Evolutionary conservation across 2,113 vertebrate genomes (phyloP).

Genomic region (Austrofundulus limnaeus): DNA sequence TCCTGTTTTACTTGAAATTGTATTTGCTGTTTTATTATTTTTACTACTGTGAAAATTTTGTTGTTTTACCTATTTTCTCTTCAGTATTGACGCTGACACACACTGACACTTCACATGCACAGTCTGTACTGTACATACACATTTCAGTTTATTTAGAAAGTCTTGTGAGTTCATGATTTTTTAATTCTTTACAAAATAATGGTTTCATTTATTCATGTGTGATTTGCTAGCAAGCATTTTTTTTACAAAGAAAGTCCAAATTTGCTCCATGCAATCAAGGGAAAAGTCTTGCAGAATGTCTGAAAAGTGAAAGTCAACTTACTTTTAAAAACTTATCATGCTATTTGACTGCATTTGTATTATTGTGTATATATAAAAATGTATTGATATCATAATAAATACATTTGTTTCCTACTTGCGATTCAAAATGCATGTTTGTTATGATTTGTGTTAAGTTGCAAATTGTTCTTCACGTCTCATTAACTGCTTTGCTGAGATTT

Average conservation of each 20-base stretch:
- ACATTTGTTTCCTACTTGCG: constrained; percentile 83
- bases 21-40: constrained; percentile 47
- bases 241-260: constrained; percentile 56
- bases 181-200: constrained; percentile 51
- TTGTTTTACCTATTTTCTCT: constrained; percentile 24
- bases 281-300: constrained; percentile 44
- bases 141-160: constrained; percentile 34
- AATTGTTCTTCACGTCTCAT: no score
- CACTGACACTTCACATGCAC: constrained; percentile 32
- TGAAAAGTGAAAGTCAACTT: constrained; percentile 45
- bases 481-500: not conserved
- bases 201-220: constrained; percentile 70
- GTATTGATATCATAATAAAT: constrained; percentile 82
- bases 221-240: constrained; percentile 33
- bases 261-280: constrained; percentile 72
- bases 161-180: constrained; percentile 43
- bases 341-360: constrained; percentile 78
- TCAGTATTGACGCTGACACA: constrained; percentile 45
- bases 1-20: constrained; percentile 84
- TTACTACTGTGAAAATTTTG: constrained; percentile 62
- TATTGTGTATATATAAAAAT: constrained; percentile 73
- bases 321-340: constrained; percentile 71
- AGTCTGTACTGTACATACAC: constrained; percentile 46
- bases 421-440: constrained; percentile 20
- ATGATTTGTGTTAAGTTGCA: not conserved